Evolutionary conservation across 2,888 invertebrate genomes (phyloP).

Genomic region (Sericinus montela): DNA sequence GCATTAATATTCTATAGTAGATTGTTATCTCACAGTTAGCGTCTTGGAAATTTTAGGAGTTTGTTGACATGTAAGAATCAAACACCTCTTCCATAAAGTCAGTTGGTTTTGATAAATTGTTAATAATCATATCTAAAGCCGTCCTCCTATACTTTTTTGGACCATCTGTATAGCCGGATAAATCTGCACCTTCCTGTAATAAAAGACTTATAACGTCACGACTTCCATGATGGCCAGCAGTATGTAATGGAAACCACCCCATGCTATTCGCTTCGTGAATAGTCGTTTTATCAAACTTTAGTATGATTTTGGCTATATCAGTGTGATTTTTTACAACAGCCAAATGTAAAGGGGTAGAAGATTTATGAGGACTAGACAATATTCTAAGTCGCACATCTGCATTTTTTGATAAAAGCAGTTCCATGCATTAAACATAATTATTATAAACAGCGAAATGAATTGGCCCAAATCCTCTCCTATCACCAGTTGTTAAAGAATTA

Average conservation of each 20-base stretch:
- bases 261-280: constrained; percentile 62
- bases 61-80: constrained; percentile 70
- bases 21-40: constrained; percentile 66
- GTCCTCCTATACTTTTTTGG: constrained; percentile 60
- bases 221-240: constrained; percentile 77
- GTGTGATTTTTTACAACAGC: constrained; percentile 61
- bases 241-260: constrained; percentile 62
- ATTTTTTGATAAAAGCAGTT: constrained; percentile 59
- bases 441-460: constrained; percentile 77
- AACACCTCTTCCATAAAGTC: constrained; percentile 74
- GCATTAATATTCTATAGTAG: constrained; percentile 72
- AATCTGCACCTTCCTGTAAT: constrained; percentile 65
- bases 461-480: constrained; percentile 66
- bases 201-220: constrained; percentile 73
- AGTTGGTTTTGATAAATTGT: constrained; percentile 73
- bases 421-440: constrained; percentile 67
- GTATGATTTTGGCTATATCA: constrained; percentile 53
- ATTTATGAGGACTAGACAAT: constrained; percentile 55
- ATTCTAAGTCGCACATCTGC: constrained; percentile 66
- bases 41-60: constrained; percentile 59
- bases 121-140: constrained; percentile 73
- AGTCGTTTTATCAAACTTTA: constrained; percentile 57
- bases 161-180: constrained; percentile 59
- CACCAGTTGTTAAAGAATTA: constrained; percentile 51
- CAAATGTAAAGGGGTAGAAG: constrained; percentile 68